Evolutionary conservation across 2,888 invertebrate species (phyloP).

Genomic region (Drosophila mimetica): DNA sequence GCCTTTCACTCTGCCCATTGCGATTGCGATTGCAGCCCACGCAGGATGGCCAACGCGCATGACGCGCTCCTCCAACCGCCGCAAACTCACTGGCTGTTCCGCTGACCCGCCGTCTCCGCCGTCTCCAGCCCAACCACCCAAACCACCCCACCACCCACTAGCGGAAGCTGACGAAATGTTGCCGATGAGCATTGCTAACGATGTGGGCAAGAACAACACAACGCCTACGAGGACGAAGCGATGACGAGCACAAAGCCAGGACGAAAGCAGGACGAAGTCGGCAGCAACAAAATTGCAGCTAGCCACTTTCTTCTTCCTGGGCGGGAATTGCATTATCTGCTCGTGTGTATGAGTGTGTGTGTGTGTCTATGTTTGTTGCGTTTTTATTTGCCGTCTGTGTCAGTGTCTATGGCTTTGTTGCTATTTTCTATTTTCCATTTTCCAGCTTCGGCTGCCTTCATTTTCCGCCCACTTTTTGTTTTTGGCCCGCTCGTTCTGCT

Average conservation of each 20-base stretch:
- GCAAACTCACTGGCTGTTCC: conserved; percentile 40
- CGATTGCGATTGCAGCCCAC: conserved; percentile 45
- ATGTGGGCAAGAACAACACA: conserved; percentile 79
- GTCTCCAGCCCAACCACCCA: background rate
- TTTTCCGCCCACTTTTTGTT: conserved; percentile 34
- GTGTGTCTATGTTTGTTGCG: conserved; percentile 49
- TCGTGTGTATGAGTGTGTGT: conserved; percentile 35
- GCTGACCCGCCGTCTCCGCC: conserved; percentile 14
- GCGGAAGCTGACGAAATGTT: conserved; percentile 83
- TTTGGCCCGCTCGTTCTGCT: conserved; percentile 27
- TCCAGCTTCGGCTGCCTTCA: conserved; percentile 62
- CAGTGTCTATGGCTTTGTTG: conserved; percentile 45
- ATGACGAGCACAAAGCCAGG: conserved; percentile 10
- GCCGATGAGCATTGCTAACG: conserved; percentile 81
- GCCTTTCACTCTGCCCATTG: background rate
- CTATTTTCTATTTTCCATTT: conserved; percentile 51
- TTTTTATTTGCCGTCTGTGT: conserved; percentile 71
- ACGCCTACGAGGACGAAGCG: conserved; percentile 63
- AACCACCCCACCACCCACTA: conserved; percentile 15
- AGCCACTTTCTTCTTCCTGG: conserved; percentile 52
- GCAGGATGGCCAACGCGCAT: conserved; percentile 71
- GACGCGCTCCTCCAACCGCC: conserved; percentile 66
- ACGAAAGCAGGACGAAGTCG: conserved; percentile 18
- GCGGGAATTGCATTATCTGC: conserved; percentile 74
- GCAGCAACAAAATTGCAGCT: conserved; percentile 39